Conservation (phyloP, 1,140 invertebrate genomes). For the Danaus melanippus region DNA sequence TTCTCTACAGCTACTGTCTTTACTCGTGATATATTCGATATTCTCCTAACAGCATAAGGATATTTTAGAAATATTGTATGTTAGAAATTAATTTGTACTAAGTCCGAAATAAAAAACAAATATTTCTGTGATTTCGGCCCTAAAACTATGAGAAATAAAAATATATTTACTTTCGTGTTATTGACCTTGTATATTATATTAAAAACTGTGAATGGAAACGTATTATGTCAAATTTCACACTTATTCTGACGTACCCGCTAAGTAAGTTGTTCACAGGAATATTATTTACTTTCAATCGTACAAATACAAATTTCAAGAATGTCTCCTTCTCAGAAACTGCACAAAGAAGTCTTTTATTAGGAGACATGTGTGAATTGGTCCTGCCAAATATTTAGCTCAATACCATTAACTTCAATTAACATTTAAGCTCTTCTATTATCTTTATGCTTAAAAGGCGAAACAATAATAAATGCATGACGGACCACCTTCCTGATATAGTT, state of each 20-base stretch:
- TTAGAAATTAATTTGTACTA: no score
- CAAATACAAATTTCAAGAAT: conserved; percentile 1
- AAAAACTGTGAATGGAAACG: conserved; percentile 3
- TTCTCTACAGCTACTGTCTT: no score
- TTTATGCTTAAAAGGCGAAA: conserved; percentile 7
- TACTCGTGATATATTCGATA: no score
- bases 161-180: conserved; percentile 22
- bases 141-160: no score
- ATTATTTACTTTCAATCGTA: conserved; percentile 23
- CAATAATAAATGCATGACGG: conserved; percentile 24
- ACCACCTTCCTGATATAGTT: conserved; percentile 17
- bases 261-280: conserved; percentile 22
- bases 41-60: no score
- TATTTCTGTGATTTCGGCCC: no score
- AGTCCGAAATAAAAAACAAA: no score
- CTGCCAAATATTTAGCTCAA: neutral
- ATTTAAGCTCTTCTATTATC: conserved; percentile 9
- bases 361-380: neutral
- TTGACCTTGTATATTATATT: conserved; percentile 11
- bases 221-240: conserved; percentile 48
- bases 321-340: conserved; percentile 2
- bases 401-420: conserved; percentile 1
- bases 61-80: no score
- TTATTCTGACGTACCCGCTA: conserved; percentile 26
- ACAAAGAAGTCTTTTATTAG: conserved; percentile 5